A percentile compares a stretch with the other conserved stretches of the same genome.
These are phyloP conservation scores for Agonopterix arenella DNA, from an alignment of 2,888 invertebrate genomes.

Conservation along the genomic window DNA sequence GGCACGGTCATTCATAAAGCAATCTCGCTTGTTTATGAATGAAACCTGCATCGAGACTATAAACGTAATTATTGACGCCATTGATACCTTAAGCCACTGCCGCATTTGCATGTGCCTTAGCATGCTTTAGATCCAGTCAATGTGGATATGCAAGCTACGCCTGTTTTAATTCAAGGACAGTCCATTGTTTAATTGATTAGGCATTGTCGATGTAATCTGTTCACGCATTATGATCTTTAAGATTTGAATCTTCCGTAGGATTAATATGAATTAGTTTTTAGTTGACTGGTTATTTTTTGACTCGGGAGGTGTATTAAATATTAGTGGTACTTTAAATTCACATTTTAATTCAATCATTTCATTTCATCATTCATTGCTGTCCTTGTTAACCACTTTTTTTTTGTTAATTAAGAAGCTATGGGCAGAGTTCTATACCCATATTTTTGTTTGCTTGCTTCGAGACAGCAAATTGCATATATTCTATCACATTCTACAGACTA, in stretches of 20 bases:
- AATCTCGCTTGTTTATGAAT: constrained; percentile 69
- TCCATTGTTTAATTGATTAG: constrained; percentile 55
- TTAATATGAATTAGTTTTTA: background rate
- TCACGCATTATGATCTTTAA: constrained; percentile 27
- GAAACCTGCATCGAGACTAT: constrained; percentile 45
- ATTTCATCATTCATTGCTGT: too few relatives aligned
- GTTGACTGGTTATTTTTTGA: too few relatives aligned
- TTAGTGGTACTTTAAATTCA: too few relatives aligned
- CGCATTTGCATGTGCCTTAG: constrained; percentile 49
- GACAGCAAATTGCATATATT: too few relatives aligned
- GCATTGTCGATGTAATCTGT: constrained; percentile 46
- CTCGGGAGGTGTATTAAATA: too few relatives aligned
- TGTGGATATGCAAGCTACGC: constrained; percentile 8
- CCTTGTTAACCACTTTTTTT: too few relatives aligned
- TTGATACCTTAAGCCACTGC: constrained; percentile 41
- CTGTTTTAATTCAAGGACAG: constrained; percentile 46
- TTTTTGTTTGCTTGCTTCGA: too few relatives aligned
- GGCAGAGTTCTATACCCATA: too few relatives aligned
- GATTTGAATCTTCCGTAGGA: background rate
- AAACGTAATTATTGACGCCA: constrained; percentile 62
- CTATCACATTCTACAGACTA: too few relatives aligned
- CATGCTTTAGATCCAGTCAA: background rate
- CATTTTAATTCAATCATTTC: too few relatives aligned
- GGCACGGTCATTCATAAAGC: constrained; percentile 66
- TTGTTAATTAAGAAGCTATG: too few relatives aligned